Base-by-base conservation (phyloP, 2,888 invertebrate genomes). In the Isoperla grammatica region DNA sequence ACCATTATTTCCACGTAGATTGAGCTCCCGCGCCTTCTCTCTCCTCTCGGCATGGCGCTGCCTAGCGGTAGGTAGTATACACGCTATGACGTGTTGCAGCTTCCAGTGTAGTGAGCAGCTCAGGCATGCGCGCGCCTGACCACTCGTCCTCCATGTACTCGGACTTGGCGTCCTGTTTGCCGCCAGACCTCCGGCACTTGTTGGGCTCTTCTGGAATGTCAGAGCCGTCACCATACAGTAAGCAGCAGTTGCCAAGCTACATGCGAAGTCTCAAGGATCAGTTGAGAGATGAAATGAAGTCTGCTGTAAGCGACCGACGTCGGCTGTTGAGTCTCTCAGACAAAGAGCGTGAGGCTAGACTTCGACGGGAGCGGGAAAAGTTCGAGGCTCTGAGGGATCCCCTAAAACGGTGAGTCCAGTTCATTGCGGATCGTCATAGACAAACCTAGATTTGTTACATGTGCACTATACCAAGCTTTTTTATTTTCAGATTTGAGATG, bases 121-220 rank as follows among this genome's bases (percentile, higher is more conserved):
- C 71, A 50, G 72, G 72, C 42, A 69, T 71, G 56, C 68, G 71
- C 56, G 67, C 71, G 57, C 66, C 69, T 69, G 17, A 67, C 65
- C 37, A 67, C 69, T 68, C 49, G 19, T 67, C 68, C 37, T 68
- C 71, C 63, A 66, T 70, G 59, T 69, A 71, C 59, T 67, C 69
- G 57, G 73, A 73, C 64, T 65, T 74, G 46, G 74, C 73, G 35
- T 73, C 73, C 8, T 72, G 73, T 64, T 68, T 75, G 58, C 75
- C 75, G n/a, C 75, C 75, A n/a, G 74, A 75, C 64, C 68, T 75
- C 37, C 67, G 74, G 39, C 74, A 74, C 61, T 67, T 74, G n/a
- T 67, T 74, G 9, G 66, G 67, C 45, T 50, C 64, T 11, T 37
- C 63, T 15, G 56, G 57, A 9, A 15, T 58, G 8, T 17, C 56